Base-by-base conservation (phyloP, 2,797 vertebrate species). In the Hydrocynus forskahlii region DNA sequence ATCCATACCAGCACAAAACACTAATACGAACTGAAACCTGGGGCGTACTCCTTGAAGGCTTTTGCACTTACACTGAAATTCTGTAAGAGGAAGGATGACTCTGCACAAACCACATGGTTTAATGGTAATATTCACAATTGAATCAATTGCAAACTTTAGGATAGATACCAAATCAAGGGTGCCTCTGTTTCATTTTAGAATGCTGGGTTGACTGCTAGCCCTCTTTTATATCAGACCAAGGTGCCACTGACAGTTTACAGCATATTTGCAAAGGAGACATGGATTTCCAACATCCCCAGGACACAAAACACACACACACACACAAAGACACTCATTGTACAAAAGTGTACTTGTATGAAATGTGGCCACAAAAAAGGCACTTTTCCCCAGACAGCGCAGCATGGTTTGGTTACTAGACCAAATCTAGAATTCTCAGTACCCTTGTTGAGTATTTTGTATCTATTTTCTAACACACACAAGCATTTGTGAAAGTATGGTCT, bases 191-290 rank as follows among this genome's bases (percentile, higher is more conserved):
- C 87, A 89, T 92, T 92, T 91, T 90, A 86, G 88, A 91, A 89
- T 82, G 82, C 45, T 70, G 77, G 69, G 79, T 89, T 88, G 89
- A 93, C 91, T 92, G 91, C 92, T 94, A 92, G 88, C 92, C 93
- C 92, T 93, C 91, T 94, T 93, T 91, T 81, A 83, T 88, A 89
- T 89, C 89, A 89, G 91, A 92, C 92, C 91, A 92, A 88, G 68
- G 77, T 83, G 81, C 86, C 86, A 77, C 85, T 89, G 84, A 87
- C 62, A 52, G 84, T 84, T 79, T 88, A 92, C 90, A 92, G 91
- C 93, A 94, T 93, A 93, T 94, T 94, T 93, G 89, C 90, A 86
- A 92, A 93, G 92, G 86, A 92, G 88, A 93, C 87, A 78, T 90
- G 92, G 90, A 84, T 89, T 89, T 87, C 77, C 75, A 68, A 79